Base-by-base conservation (phyloP, 2,113 vertebrate species). In the Phasianus colchicus region DNA sequence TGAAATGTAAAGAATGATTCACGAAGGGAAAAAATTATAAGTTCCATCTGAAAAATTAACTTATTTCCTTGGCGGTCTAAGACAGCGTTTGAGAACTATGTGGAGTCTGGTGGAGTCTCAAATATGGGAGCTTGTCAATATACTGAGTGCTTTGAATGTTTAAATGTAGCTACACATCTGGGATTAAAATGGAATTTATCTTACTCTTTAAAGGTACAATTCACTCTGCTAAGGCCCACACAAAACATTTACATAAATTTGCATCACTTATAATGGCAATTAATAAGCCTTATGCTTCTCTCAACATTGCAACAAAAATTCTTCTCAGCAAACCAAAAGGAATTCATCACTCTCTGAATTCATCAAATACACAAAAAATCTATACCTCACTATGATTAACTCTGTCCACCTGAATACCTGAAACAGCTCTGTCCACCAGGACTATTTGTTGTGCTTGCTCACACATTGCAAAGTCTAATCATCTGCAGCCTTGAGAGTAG, bases 231-330 rank as follows among this genome's bases (percentile, higher is more conserved):
- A 42, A 72, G 81, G 54, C 81, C 86, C 74, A 25, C 83, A 85
- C 58, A 92, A 92, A 94, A 90, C 83, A 93, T 87, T 89, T 92
- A 63, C 90, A 88, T 92, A 72, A 38, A 95, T 95, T 96, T 95
- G 52, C 90, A 81, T 92, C 61, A 67, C 29, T 93, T 91, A 77
- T 27, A 55, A 24, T 77, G 60, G 91, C 85, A 89, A 34, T 86
- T 58, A 91, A 91, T 88, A 93, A 94, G 32, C 42, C 57, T 29
- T 34, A 24, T 65, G 27, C 58, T 96, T 92, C 63, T 90, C 38
- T 72, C 54, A 82, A 29, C 27, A 27, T 32, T 65, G 36, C 47
- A 58, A 73, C 61, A 61, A 20, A 61, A 22, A 7, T 78, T 88
- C 58, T 81, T 61, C 50, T 83, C 55, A 82, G 57, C 61, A 91